Percentiles rank a stretch among this genome's conserved stretches.
phyloP scores from a whole-genome alignment of 2,797 vertebrate species.

The Labeo calbasu region DNA sequence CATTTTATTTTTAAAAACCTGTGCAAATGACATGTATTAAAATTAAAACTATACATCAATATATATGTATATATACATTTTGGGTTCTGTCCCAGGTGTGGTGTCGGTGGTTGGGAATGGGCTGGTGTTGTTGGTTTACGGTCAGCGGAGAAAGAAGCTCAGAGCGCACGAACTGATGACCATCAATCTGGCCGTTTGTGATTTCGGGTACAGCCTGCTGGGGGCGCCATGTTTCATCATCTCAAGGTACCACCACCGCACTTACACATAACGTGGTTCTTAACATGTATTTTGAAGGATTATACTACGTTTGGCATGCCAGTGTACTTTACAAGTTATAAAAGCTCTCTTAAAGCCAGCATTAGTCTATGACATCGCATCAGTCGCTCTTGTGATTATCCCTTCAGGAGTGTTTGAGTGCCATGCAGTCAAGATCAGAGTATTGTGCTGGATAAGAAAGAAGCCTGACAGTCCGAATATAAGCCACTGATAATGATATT shows the following conservation, averaged over 20 bases:
- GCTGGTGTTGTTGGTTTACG: slow-evolving; percentile 62
- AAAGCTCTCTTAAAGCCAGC: neutral
- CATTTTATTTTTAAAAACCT: neutral
- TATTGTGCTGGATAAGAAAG: neutral
- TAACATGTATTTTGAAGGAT: neutral
- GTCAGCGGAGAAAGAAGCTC: slow-evolving; percentile 67
- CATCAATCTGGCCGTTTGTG: slow-evolving; percentile 70
- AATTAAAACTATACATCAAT: too few relatives aligned
- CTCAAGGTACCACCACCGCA: slow-evolving; percentile 63
- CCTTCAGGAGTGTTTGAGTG: neutral
- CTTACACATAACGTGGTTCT: neutral
- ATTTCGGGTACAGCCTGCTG: slow-evolving; percentile 71
- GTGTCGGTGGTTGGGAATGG: slow-evolving; percentile 67
- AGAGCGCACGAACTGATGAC: slow-evolving; percentile 68
- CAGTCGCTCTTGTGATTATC: slow-evolving; percentile 10
- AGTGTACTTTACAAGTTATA: neutral
- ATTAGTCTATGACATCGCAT: neutral
- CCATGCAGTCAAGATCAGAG: neutral
- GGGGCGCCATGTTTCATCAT: slow-evolving; percentile 66
- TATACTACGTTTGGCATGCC: neutral
- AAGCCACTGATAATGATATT: neutral
- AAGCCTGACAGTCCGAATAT: neutral
- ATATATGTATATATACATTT: too few relatives aligned
- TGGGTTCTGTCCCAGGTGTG: slow-evolving; percentile 51
- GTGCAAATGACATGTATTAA: neutral